Evolutionary conservation across 1,140 invertebrate species (phyloP), one percentile per base, ranked within the genome.

Genomic region (Doryteuthis pealeii): DNA sequence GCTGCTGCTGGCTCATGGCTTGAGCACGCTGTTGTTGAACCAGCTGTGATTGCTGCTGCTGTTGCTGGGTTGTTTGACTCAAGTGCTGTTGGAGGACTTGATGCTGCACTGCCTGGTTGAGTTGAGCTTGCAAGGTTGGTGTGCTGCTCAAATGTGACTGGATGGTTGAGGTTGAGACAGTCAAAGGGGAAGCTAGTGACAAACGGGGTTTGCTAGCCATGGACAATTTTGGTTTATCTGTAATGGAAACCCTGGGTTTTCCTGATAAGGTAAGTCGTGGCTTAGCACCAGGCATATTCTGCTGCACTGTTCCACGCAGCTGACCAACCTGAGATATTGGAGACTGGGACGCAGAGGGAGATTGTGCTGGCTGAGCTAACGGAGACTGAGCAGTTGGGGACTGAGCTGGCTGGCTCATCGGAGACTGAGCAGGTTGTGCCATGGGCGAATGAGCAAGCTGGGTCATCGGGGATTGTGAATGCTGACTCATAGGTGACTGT

Each of bases 351-450:
- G 54, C 26, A 62, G 26, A 62, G 6, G 54, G 54, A 14, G 54
- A 62, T 8, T 22, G 54, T 14, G 54, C 54, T n/a, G 54, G 0
- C 26, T 22, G 26, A 62, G 54, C 18, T 28, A 62, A 28, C 18
- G 54, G 54, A 62, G 54, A 62, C 18, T 62, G 54, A 18, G 54
- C 54, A 62, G 54, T 62, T n/a, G 54, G 54, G 54, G 54, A 62
- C 5, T 22, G 54, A 28, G 26, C 54, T 14, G 54, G 54, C 26
- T 62, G 54, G 26, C 26, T 62, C 54, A 62, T 62, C 6, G 54
- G 54, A 6, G 54, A 62, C 54, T n/a, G 54, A 8, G 18, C 54
- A 0, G 54, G 54, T 28, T 62, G 54, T 28, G 18, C 22, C 26
- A 62, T n/a, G 26, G 54, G 54, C 0, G 54, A 62, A 8, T n/a